Conservation (phyloP, 2,888 invertebrate species). For the Barypeithes pellucidus region DNA sequence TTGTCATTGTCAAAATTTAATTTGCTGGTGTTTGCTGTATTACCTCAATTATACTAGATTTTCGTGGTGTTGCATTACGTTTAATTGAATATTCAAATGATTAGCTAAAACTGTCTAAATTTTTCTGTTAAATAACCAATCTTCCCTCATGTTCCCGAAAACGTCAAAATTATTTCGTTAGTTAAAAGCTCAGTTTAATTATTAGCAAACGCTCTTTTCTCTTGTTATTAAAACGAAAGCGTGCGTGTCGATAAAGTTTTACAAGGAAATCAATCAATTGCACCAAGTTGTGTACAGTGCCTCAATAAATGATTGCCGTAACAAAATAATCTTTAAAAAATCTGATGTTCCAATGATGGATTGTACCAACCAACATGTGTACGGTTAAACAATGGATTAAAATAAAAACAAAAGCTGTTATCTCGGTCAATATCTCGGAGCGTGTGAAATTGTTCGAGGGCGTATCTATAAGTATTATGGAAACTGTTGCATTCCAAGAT, state of each 20-base stretch:
- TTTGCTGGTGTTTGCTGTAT: no score
- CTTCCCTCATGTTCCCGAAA: not conserved
- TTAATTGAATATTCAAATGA: no score
- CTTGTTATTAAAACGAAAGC: constrained; percentile 19
- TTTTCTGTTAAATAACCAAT: not conserved
- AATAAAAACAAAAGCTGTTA: constrained; percentile 49
- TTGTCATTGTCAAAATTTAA: no score
- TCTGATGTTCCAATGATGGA: constrained; percentile 52
- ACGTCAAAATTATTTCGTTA: not conserved
- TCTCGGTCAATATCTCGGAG: constrained; percentile 31
- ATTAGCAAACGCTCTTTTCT: not conserved
- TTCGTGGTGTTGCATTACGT: no score
- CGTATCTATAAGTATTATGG: constrained; percentile 14
- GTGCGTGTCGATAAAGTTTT: constrained; percentile 40
- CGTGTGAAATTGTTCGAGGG: constrained; percentile 41
- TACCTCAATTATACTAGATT: no score
- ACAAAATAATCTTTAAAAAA: constrained; percentile 50
- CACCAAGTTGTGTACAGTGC: constrained; percentile 46
- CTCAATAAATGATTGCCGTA: constrained; percentile 44
- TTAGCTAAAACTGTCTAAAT: no score
- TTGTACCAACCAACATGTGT: constrained; percentile 46
- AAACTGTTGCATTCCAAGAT: constrained; percentile 36
- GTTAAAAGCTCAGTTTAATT: not conserved
- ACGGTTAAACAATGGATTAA: constrained; percentile 51
- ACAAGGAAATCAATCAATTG: constrained; percentile 51